Conservation (phyloP, 2,888 invertebrate genomes). For the Tachina grossa region DNA sequence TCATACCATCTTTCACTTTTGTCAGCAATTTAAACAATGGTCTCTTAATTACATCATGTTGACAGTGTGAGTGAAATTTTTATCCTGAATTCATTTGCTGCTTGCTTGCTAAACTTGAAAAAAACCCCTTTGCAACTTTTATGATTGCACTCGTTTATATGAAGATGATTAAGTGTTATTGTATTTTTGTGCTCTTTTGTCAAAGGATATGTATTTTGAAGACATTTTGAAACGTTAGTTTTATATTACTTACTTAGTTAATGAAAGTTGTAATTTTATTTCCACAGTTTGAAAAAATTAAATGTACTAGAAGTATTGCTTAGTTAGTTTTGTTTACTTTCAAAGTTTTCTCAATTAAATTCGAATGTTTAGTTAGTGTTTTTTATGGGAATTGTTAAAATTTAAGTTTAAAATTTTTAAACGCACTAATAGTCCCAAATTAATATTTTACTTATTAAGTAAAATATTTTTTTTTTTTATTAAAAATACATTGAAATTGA, state of each 20-base stretch:
- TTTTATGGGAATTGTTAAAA: too few species aligned
- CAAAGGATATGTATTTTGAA: conserved; percentile 30
- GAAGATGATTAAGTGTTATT: conserved; percentile 19
- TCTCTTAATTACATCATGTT: conserved; percentile 79
- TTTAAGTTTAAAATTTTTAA: too few species aligned
- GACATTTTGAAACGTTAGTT: background rate
- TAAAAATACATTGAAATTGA: too few species aligned
- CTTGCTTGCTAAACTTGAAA: conserved; percentile 25
- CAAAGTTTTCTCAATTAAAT: too few species aligned
- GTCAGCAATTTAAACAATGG: conserved; percentile 81
- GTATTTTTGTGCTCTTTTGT: conserved; percentile 28
- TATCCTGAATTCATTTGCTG: conserved; percentile 30
- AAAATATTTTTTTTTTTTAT: too few species aligned
- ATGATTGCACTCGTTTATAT: conserved; percentile 3
- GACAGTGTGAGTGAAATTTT: conserved; percentile 62
- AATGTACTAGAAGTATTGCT: background rate
- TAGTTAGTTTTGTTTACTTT: background rate
- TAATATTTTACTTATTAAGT: too few species aligned
- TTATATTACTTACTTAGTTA: conserved; percentile 29
- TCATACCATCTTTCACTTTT: conserved; percentile 81
- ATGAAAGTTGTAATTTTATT: background rate
- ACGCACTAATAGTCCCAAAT: too few species aligned
- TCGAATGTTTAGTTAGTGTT: too few species aligned
- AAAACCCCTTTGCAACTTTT: conserved; percentile 27
- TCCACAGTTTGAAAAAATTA: background rate